Base-by-base conservation (phyloP, 2,113 vertebrate species). In the Phalacrocorax carbo region DNA sequence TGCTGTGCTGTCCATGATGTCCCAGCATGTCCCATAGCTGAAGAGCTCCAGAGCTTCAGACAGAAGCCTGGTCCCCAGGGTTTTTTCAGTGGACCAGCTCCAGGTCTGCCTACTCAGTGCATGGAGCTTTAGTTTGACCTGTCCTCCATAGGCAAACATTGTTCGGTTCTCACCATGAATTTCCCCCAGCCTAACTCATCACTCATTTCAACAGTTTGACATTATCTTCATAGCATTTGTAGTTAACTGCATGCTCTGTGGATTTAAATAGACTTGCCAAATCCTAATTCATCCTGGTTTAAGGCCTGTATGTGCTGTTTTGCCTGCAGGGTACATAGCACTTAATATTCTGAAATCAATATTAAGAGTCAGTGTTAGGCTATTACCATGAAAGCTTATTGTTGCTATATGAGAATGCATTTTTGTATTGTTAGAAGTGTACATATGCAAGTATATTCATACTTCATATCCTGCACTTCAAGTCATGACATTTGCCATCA, bases 241-340 rank as follows among this genome's bases (percentile, higher is more conserved):
- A 38, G 44, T 40, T 52, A 40, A 7, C 38, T 57, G 22, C 15
- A 61, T 30, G 51, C 40, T 54, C 72, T 51, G 17, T 66, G 75
- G 29, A 34, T 89, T 82, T 66, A 64, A 81, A 83, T 62, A 48
- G 88, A 78, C 38, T 70, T 73, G n/a, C 80, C 76, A 92, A 66
- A 70, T 75, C 48, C 69, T 83, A 14, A 1, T 76, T 77, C 20
- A 38, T 78, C 76, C 76, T 88, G 46, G 68, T 88, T 88, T 66
- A 60, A 87, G 80, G 61, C 66, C 61, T 27, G 22, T 60, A 65
- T 62, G 34, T 57, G 55, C 72, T 83, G 76, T 49, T 93, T 83
- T 94, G 76, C 69, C 82, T 93, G 71, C 27, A 58, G 91, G 71
- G 38, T 83, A 66, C 13, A 10, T 40, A 86, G 40, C 72, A 66